Conservation (phyloP, 2,797 vertebrate genomes). For the Cynopterus sphinx region DNA sequence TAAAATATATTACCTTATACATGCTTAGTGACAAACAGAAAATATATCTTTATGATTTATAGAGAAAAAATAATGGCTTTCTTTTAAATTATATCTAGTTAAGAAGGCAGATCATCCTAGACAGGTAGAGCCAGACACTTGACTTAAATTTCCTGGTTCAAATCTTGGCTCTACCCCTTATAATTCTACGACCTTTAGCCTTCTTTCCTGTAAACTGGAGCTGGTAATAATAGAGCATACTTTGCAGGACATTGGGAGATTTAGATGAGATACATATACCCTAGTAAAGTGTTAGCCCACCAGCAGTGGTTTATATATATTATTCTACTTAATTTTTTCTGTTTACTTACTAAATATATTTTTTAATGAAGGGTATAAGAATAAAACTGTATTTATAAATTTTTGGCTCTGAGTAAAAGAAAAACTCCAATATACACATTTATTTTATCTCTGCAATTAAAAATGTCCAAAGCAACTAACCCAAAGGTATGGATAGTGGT, state of each 20-base stretch:
- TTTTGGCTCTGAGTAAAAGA: background rate
- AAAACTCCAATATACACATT: background rate
- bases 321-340: background rate
- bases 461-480: background rate
- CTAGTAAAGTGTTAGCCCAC: background rate
- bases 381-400: background rate
- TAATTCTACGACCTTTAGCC: background rate
- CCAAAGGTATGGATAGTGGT: accelerated
- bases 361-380: background rate
- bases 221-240: background rate
- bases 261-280: background rate
- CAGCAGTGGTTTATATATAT: background rate
- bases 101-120: background rate
- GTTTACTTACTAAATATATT: background rate
- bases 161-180: background rate
- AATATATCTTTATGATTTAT: background rate
- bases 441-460: background rate
- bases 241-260: background rate
- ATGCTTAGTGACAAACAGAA: background rate
- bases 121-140: background rate
- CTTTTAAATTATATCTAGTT: background rate
- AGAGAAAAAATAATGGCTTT: background rate
- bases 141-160: background rate
- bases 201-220: background rate
- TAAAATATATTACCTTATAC: background rate